A percentile compares a stretch with the other conserved stretches of the same genome.
Evolutionary conservation across 2,888 invertebrate genomes (phyloP).

Genomic region (Deilephila porcellus): DNA sequence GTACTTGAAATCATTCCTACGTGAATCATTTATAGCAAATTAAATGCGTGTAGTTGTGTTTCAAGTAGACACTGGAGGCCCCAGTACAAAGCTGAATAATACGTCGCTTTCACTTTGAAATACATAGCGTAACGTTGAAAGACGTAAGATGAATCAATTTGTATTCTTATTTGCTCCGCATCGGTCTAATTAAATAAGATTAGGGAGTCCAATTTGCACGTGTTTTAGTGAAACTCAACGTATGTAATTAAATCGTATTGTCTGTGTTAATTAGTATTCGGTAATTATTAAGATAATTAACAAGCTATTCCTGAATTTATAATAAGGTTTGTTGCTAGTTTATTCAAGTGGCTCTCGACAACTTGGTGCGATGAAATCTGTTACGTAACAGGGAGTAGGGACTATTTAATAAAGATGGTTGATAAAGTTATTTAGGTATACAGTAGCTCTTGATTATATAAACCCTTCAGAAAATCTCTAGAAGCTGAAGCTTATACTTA

Average conservation of each 20-base stretch:
- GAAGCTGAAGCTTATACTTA: too few species aligned
- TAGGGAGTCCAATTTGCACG: background rate
- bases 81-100: background rate
- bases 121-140: background rate
- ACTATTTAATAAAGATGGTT: too few species aligned
- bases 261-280: slow-evolving; percentile 1
- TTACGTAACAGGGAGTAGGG: too few species aligned
- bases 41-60: too few species aligned
- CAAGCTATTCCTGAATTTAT: background rate
- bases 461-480: too few species aligned
- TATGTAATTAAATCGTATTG: background rate
- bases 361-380: too few species aligned
- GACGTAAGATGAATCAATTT: background rate
- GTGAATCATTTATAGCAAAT: too few species aligned
- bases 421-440: too few species aligned
- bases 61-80: too few species aligned
- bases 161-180: background rate
- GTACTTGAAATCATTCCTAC: too few species aligned
- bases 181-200: background rate
- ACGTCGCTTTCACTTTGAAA: background rate
- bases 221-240: slow-evolving; percentile 1
- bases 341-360: background rate
- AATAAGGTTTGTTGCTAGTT: background rate
- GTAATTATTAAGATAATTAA: background rate
- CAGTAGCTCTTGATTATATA: too few species aligned